phyloP scores from a whole-genome alignment of 2,888 invertebrate genomes.

The Carabus problematicus region DNA sequence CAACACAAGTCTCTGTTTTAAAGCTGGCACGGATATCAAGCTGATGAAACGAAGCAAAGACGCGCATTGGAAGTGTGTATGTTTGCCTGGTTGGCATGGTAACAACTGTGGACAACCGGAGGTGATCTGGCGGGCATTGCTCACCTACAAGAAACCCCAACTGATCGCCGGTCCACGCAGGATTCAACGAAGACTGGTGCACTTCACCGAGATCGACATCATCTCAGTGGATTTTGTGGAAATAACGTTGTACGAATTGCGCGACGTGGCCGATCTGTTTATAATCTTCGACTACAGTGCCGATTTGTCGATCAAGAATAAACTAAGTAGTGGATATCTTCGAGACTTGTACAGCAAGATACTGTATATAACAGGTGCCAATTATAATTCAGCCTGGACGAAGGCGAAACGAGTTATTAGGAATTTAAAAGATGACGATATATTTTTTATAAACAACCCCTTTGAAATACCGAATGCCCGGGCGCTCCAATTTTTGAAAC shows the following conservation, averaged over 20 bases:
- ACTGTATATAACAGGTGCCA: constrained; percentile 59
- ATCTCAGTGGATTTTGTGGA: constrained; percentile 66
- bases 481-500: constrained; percentile 71
- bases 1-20: constrained; percentile 58
- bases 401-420: constrained; percentile 56
- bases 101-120: constrained; percentile 72
- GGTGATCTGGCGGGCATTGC: constrained; percentile 70
- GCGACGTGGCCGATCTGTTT: constrained; percentile 69
- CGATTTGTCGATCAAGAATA: constrained; percentile 58
- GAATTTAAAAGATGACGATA: constrained; percentile 63
- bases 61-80: constrained; percentile 62
- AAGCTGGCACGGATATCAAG: constrained; percentile 57
- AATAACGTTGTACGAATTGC: constrained; percentile 67
- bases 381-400: constrained; percentile 56
- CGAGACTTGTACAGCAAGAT: constrained; percentile 63
- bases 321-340: constrained; percentile 61
- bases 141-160: constrained; percentile 63
- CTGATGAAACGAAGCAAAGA: constrained; percentile 55
- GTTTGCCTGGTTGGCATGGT: constrained; percentile 70
- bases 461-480: constrained; percentile 68
- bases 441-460: constrained; percentile 65
- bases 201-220: constrained; percentile 63
- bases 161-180: constrained; percentile 59
- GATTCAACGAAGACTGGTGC: constrained; percentile 63
- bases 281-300: constrained; percentile 64